Percentiles rank a stretch among this genome's conserved stretches.
Evolutionary conservation across 2,797 vertebrate species (phyloP).

Genomic region (Melanotaenia parkinsoni): DNA sequence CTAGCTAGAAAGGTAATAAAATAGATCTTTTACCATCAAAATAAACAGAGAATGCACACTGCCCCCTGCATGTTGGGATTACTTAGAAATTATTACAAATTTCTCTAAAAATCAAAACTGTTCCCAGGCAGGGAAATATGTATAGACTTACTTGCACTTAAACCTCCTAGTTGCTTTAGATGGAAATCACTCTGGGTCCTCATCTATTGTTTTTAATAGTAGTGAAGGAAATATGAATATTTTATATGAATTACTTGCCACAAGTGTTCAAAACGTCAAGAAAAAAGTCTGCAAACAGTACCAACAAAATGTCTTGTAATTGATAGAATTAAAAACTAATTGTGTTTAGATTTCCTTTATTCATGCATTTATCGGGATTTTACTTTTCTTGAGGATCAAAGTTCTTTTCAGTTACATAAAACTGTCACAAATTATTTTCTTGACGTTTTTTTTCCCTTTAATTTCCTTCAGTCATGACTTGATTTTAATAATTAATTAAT

Average conservation of each 20-base stretch:
- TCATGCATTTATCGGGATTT: not conserved
- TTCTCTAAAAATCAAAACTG: not conserved
- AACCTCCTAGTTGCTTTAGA: too few relatives aligned
- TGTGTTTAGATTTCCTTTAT: not conserved
- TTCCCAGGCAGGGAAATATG: not conserved
- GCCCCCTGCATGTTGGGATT: too few relatives aligned
- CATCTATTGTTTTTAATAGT: too few relatives aligned
- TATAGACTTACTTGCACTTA: not conserved
- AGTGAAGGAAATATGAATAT: too few relatives aligned
- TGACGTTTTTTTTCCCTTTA: too few relatives aligned
- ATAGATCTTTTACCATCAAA: not conserved
- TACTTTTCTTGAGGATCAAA: not conserved
- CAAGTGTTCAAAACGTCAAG: too few relatives aligned
- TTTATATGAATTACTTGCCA: too few relatives aligned
- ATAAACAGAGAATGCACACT: too few relatives aligned
- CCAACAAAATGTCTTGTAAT: too few relatives aligned
- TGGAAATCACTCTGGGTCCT: too few relatives aligned
- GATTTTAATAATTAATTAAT: not conserved
- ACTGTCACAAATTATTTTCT: not conserved
- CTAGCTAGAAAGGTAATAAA: not conserved
- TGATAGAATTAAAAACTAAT: too few relatives aligned
- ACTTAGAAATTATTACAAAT: not conserved
- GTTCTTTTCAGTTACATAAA: not conserved
- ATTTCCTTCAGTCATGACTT: not conserved
- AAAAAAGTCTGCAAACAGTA: too few relatives aligned